Evolutionary conservation across 2,113 vertebrate genomes (phyloP).

Genomic region (Sceloporus tristichus): DNA sequence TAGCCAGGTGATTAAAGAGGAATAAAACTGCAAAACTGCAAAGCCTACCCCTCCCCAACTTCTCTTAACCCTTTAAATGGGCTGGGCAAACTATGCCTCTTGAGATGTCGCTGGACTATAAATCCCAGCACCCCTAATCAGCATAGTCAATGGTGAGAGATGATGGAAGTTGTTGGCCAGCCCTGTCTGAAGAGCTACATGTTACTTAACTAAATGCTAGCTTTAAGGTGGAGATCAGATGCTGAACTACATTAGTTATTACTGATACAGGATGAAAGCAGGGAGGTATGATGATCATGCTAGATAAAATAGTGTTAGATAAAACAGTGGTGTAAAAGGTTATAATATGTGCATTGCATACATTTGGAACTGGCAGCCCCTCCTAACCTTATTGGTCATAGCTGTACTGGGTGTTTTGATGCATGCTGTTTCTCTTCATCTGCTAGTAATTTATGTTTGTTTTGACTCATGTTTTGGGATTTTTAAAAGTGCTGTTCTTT

Average conservation of each 20-base stretch:
- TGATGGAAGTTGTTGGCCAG: neutral
- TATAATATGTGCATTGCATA: too few relatives aligned
- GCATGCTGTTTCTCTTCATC: neutral
- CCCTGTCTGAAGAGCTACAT: too few relatives aligned
- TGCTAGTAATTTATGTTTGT: neutral
- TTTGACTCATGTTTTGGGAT: neutral
- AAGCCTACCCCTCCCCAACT: too few relatives aligned
- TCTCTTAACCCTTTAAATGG: neutral
- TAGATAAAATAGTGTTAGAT: neutral
- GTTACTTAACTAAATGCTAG: too few relatives aligned
- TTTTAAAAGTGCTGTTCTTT: neutral
- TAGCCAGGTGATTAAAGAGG: too few relatives aligned
- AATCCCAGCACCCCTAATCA: neutral
- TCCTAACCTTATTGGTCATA: neutral
- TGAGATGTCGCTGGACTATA: neutral
- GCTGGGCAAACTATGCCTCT: too few relatives aligned
- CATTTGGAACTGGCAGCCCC: too few relatives aligned
- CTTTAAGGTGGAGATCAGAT: neutral
- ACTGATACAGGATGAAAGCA: neutral
- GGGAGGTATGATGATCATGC: neutral
- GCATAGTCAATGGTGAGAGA: neutral
- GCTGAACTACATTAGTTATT: neutral
- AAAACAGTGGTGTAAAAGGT: too few relatives aligned
- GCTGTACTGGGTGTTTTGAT: neutral
- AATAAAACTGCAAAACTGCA: too few relatives aligned